Evolutionary conservation across 2,113 vertebrate genomes (phyloP).

Genomic region (Axis porcinus): DNA sequence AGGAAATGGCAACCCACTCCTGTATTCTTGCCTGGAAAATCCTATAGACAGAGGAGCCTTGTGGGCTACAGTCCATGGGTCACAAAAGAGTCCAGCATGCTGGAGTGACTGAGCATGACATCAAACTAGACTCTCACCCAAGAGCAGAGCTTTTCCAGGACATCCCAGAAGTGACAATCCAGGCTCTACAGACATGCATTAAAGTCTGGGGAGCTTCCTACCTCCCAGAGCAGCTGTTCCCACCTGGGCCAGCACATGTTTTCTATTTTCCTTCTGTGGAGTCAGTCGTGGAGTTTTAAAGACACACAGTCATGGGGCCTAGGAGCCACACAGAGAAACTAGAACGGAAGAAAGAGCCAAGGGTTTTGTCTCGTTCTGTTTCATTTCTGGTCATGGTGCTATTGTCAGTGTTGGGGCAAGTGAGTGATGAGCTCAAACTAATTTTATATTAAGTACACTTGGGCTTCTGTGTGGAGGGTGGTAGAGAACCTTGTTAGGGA

Average conservation of each 20-base stretch:
- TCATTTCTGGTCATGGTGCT: neutral
- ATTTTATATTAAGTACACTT: neutral
- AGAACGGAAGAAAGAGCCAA: neutral
- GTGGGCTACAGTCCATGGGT: neutral
- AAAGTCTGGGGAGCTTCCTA: neutral
- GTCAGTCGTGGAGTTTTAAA: neutral
- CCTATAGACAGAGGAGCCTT: neutral
- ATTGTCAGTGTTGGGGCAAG: neutral
- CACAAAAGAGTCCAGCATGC: neutral
- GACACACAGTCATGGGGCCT: neutral
- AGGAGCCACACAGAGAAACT: neutral
- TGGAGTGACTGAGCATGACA: neutral
- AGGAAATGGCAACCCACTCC: neutral
- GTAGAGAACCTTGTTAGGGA: neutral
- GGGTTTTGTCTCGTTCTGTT: neutral
- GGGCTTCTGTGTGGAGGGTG: neutral
- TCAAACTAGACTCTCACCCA: neutral
- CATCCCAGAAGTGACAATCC: neutral
- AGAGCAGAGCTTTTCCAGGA: neutral
- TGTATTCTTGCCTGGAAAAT: neutral
- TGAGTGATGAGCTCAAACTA: neutral
- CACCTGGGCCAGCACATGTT: neutral
- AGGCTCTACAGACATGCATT: neutral
- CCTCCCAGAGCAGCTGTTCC: neutral
- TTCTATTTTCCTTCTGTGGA: neutral